Percentiles rank a stretch among this genome's conserved stretches.
Evolutionary conservation across 2,888 invertebrate species (phyloP).

Genomic region (Cryptosula pallasiana): DNA sequence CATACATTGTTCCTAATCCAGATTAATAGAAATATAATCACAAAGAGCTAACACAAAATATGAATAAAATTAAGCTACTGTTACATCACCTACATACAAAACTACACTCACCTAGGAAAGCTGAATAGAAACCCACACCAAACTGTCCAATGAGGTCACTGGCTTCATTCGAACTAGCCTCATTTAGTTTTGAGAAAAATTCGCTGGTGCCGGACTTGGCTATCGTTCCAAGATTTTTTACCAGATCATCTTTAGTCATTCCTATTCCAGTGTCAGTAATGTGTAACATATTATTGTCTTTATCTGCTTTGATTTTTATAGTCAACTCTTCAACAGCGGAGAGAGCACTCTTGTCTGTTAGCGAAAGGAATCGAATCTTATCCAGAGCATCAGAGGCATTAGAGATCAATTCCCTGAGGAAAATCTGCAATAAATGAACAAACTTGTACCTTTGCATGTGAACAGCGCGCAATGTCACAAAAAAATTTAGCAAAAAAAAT

Average conservation of each 20-base stretch:
- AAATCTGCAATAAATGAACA: constrained; percentile 64
- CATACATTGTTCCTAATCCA: background rate
- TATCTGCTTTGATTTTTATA: constrained; percentile 88
- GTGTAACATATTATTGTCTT: constrained; percentile 82
- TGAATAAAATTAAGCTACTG: background rate
- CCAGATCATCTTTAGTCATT: constrained; percentile 88
- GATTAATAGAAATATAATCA: background rate
- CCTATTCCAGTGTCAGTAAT: constrained; percentile 96
- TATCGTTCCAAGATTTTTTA: constrained; percentile 95
- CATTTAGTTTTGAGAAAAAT: constrained; percentile 80
- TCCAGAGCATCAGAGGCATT: constrained; percentile 98
- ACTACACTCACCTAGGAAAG: constrained; percentile 65
- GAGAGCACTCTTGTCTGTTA: constrained; percentile 78
- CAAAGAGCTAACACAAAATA: background rate
- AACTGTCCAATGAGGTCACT: constrained; percentile 99
- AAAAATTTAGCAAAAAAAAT: background rate
- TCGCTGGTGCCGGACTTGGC: constrained; percentile 96
- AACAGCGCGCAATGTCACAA: background rate
- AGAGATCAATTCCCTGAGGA: constrained; percentile 93
- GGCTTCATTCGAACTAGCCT: constrained; percentile 60
- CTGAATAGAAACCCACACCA: constrained; percentile 98
- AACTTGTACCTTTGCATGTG: background rate
- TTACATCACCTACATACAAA: background rate
- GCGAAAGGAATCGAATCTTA: constrained; percentile 87
- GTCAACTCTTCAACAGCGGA: constrained; percentile 74